phyloP scores from a whole-genome alignment of 2,888 invertebrate genomes.

The Oligia strigilis region DNA sequence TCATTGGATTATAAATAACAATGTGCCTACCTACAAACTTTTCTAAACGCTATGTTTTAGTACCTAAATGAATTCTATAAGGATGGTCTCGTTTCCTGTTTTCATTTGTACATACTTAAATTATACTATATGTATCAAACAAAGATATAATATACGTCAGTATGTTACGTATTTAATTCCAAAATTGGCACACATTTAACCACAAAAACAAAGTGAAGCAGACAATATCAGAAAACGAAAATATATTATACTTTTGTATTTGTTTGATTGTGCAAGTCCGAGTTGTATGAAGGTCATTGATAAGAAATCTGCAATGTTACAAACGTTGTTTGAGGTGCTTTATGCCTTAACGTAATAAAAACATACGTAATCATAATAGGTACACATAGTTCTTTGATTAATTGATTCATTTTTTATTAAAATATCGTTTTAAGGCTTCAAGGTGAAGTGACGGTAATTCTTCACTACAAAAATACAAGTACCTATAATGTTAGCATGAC shows the following conservation, averaged over 20 bases:
- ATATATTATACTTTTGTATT: conserved; percentile 70
- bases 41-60: conserved; percentile 12
- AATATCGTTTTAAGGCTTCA: conserved; percentile 46
- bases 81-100: conserved; percentile 11
- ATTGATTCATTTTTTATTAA: conserved; percentile 47
- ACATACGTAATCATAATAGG: conserved; percentile 62
- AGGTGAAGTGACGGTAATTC: conserved; percentile 37
- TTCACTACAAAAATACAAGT: conserved; percentile 14
- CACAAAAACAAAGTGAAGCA: conserved; percentile 33
- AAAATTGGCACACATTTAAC: conserved; percentile 24
- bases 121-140: not conserved
- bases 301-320: conserved; percentile 86
- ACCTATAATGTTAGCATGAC: conserved; percentile 12
- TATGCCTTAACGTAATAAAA: conserved; percentile 75
- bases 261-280: conserved; percentile 79
- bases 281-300: conserved; percentile 86
- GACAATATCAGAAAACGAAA: conserved; percentile 66
- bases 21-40: not conserved
- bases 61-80: not conserved
- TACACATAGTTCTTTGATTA: conserved; percentile 54
- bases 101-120: conserved; percentile 8
- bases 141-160: not conserved
- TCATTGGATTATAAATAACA: conserved; percentile 6
- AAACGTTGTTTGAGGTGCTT: conserved; percentile 76
- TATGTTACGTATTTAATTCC: conserved; percentile 13